phyloP scores from a whole-genome alignment of 23 tunicate genomes.

The Halocynthia aurantium region DNA sequence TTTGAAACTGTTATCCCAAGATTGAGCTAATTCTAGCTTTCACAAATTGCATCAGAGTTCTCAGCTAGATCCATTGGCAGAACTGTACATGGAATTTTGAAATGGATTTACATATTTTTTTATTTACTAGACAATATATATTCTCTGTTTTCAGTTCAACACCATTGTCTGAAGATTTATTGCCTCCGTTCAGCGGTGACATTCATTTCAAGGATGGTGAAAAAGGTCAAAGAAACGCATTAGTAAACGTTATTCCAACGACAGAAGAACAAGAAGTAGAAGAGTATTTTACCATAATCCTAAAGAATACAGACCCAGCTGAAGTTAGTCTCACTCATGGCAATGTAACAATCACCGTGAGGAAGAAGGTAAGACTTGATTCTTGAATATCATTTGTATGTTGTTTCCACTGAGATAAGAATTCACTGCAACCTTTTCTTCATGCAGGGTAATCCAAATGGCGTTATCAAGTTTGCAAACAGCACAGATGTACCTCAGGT shows the following conservation, averaged over 20 bases:
- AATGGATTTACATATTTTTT: too few species aligned
- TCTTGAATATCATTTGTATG: neutral
- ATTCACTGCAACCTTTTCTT: neutral
- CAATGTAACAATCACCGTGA: conserved; percentile 49
- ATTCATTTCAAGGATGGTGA: conserved; percentile 39
- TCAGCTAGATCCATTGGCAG: too few species aligned
- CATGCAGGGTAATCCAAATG: conserved; percentile 61
- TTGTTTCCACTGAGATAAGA: neutral
- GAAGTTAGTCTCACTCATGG: conserved; percentile 53
- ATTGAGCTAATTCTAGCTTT: too few species aligned
- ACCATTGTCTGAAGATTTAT: conserved; percentile 37
- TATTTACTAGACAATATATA: neutral
- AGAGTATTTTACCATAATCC: conserved; percentile 41
- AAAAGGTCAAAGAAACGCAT: conserved; percentile 31
- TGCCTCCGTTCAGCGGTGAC: conserved; percentile 34
- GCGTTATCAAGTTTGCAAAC: conserved; percentile 31
- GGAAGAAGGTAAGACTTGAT: conserved; percentile 39
- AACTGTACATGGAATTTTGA: too few species aligned
- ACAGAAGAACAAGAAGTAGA: conserved; percentile 41
- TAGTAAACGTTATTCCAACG: conserved; percentile 35
- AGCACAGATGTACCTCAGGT: neutral
- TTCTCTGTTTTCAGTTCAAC: conserved; percentile 24
- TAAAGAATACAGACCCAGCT: conserved; percentile 50
- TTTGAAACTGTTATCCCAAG: too few species aligned
- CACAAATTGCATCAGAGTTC: too few species aligned